Conservation (phyloP, 2,888 invertebrate species). For the Euzophera pinguis region DNA sequence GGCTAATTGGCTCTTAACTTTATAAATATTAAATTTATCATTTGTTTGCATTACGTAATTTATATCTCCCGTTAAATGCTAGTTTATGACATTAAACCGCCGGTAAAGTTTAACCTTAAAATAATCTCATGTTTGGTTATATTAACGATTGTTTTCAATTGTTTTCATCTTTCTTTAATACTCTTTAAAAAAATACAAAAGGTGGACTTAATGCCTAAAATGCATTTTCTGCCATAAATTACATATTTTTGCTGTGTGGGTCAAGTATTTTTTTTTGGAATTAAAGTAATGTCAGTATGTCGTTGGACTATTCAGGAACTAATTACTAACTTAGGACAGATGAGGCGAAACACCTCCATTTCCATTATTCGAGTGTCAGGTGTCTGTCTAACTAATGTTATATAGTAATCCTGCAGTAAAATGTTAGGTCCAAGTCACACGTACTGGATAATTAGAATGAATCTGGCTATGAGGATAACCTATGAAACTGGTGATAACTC, state of each 20-base stretch:
- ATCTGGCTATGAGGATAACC: too few relatives aligned
- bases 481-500: too few relatives aligned
- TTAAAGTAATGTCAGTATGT: too few relatives aligned
- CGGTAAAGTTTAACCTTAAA: not conserved
- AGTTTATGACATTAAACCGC: not conserved
- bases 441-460: not conserved
- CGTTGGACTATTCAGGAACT: too few relatives aligned
- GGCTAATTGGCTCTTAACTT: slow-evolving; percentile 14
- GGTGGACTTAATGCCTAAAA: too few relatives aligned
- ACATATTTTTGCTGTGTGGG: too few relatives aligned
- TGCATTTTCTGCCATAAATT: too few relatives aligned
- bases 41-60: not conserved
- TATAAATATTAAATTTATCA: slow-evolving; percentile 8
- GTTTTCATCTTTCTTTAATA: too few relatives aligned
- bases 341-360: not conserved
- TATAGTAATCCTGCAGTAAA: not conserved
- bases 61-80: not conserved
- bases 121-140: not conserved
- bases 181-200: too few relatives aligned
- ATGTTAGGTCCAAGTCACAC: not conserved
- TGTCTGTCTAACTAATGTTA: not conserved
- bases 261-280: too few relatives aligned
- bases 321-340: too few relatives aligned
- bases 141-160: too few relatives aligned
- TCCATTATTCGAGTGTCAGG: slow-evolving; percentile 6